phyloP scores from a whole-genome alignment of 2,113 vertebrate species.

The Rhineura floridana region DNA sequence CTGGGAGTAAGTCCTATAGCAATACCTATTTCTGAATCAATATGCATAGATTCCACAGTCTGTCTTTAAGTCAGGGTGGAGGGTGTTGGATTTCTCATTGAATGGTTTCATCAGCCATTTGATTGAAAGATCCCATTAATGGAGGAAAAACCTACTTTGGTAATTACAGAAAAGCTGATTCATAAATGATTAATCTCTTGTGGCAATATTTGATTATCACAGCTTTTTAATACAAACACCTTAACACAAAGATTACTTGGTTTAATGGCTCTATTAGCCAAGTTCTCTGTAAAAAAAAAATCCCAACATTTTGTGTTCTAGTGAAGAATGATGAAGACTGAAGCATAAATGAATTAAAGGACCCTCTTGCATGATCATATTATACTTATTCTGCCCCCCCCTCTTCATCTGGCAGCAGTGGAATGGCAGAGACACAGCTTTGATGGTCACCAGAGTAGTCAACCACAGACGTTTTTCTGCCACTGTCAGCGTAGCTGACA shows the following conservation, averaged over 20 bases:
- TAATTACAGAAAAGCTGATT: neutral
- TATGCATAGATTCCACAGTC: neutral
- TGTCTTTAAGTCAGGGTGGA: neutral
- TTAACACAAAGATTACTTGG: neutral
- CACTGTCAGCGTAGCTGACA: constrained; percentile 91
- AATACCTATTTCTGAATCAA: neutral
- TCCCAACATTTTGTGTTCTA: neutral
- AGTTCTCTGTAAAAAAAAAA: neutral
- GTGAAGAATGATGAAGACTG: neutral
- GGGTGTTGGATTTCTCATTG: neutral
- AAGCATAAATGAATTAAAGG: neutral
- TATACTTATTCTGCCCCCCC: rapidly evolving
- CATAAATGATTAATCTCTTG: neutral
- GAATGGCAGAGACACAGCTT: constrained; percentile 92
- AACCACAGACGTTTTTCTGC: constrained; percentile 95
- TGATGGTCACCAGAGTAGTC: constrained; percentile 95
- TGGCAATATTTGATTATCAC: neutral
- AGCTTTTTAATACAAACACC: neutral
- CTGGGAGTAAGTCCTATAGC: neutral
- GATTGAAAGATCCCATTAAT: neutral
- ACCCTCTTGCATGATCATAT: neutral
- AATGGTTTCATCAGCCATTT: neutral
- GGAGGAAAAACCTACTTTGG: neutral
- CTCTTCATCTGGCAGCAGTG: constrained; percentile 83
- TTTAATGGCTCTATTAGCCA: neutral